Conservation (phyloP, 2,888 invertebrate species). For the Vandiemenella viatica region DNA sequence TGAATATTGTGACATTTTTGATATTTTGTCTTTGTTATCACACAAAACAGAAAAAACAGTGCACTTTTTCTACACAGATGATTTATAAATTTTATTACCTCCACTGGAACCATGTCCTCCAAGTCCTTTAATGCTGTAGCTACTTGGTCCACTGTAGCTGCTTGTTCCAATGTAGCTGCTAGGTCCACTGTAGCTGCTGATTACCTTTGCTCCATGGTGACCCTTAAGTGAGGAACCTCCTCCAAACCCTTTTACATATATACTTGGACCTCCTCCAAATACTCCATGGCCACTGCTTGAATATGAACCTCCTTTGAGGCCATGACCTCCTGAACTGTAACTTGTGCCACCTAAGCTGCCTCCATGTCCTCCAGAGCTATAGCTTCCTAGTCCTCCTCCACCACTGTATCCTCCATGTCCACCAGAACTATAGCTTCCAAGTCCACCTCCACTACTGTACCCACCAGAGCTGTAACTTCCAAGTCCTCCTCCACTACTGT, state of each 20-base stretch:
- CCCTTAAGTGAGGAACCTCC: not conserved
- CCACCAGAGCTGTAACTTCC: conserved; percentile 2
- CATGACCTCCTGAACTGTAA: not conserved
- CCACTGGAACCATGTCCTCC: not conserved
- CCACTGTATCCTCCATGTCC: too few relatives aligned
- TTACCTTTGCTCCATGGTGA: not conserved
- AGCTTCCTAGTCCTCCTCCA: not conserved
- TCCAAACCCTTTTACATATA: not conserved
- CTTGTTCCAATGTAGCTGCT: not conserved
- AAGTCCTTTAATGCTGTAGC: not conserved
- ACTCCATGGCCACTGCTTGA: not conserved
- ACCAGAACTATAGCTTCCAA: too few relatives aligned
- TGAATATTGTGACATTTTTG: too few relatives aligned
- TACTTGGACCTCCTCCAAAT: not conserved
- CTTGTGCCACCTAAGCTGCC: not conserved
- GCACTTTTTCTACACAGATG: too few relatives aligned
- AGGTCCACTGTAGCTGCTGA: not conserved
- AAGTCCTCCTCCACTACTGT: conserved; percentile 1
- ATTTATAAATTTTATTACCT: too few relatives aligned
- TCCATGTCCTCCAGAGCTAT: not conserved
- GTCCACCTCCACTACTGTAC: too few relatives aligned
- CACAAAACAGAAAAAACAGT: too few relatives aligned
- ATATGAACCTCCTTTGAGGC: not conserved
- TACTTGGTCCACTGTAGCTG: not conserved
- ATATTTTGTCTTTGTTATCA: too few relatives aligned